These are phyloP conservation scores for Brachystomella parvula DNA, from an alignment of 1,140 invertebrate genomes.

Conservation along the genomic window DNA sequence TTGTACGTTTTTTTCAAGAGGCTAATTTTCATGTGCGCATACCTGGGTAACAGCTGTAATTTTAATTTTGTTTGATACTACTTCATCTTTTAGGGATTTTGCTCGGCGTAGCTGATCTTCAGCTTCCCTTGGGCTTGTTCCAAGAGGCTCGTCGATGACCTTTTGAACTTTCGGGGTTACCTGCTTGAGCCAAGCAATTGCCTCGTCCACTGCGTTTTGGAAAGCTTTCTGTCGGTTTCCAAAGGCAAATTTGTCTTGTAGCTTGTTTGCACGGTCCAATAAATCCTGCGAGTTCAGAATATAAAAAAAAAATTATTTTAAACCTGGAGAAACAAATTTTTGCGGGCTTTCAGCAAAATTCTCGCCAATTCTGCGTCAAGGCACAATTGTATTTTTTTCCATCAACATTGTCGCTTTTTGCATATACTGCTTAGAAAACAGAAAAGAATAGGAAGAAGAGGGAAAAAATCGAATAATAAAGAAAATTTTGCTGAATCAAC, in stretches of 20 bases:
- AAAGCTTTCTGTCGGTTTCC: constrained; percentile 70
- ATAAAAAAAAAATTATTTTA: too few relatives aligned
- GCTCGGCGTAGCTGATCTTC: constrained; percentile 77
- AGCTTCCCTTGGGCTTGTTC: constrained; percentile 73
- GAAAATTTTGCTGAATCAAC: too few relatives aligned
- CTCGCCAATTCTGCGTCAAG: too few relatives aligned
- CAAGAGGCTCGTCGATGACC: constrained; percentile 70
- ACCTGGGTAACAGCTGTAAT: neutral
- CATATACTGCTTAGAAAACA: too few relatives aligned
- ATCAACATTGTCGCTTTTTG: too few relatives aligned
- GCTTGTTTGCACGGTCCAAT: neutral
- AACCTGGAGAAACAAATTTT: too few relatives aligned
- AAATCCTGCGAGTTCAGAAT: too few relatives aligned
- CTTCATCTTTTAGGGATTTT: constrained; percentile 75
- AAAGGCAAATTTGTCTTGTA: constrained; percentile 60
- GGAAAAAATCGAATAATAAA: constrained; percentile 37
- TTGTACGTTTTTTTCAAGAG: neutral
- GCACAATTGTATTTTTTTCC: too few relatives aligned
- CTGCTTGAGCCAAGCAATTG: constrained; percentile 69
- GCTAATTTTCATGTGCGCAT: neutral
- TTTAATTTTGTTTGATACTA: constrained; percentile 62
- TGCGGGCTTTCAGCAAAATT: too few relatives aligned
- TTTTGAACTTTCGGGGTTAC: constrained; percentile 49
- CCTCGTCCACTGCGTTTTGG: constrained; percentile 70
- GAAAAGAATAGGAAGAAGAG: neutral